Evolutionary conservation across 2,797 vertebrate species (phyloP).

Genomic region (Enteromius argenteus): DNA sequence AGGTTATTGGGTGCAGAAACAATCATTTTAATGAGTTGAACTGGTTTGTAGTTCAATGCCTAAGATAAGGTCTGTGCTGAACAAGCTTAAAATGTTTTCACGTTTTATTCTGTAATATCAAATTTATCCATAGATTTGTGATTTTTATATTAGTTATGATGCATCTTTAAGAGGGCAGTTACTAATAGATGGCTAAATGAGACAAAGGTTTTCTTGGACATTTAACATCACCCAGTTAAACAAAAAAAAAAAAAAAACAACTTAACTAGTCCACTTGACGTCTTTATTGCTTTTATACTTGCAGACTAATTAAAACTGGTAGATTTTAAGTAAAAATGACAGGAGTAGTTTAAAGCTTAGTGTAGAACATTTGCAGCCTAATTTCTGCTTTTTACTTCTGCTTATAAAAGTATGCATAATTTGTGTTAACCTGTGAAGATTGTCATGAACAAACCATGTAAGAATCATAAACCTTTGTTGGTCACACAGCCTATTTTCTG

Average conservation of each 20-base stretch:
- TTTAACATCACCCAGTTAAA: not conserved
- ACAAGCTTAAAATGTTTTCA: not conserved
- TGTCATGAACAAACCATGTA: too few relatives aligned
- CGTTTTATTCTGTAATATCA: not conserved
- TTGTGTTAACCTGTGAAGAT: too few relatives aligned
- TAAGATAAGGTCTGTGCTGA: not conserved
- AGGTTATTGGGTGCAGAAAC: not conserved
- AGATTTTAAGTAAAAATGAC: not conserved
- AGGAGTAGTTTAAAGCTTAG: too few relatives aligned
- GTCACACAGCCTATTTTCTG: not conserved
- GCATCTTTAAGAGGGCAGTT: not conserved
- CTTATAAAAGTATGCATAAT: too few relatives aligned
- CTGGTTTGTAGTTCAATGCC: not conserved
- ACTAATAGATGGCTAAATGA: not conserved
- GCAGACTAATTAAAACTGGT: not conserved
- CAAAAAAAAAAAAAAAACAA: too few relatives aligned
- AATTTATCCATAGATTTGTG: not conserved
- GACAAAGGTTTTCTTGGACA: not conserved
- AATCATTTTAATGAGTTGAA: not conserved
- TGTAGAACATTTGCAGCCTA: not conserved
- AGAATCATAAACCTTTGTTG: too few relatives aligned
- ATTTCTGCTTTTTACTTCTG: too few relatives aligned
- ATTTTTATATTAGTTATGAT: not conserved
- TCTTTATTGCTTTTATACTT: not conserved
- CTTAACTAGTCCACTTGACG: not conserved